Base-by-base conservation (phyloP, 2,797 vertebrate genomes). In the Coilia nasus region DNA sequence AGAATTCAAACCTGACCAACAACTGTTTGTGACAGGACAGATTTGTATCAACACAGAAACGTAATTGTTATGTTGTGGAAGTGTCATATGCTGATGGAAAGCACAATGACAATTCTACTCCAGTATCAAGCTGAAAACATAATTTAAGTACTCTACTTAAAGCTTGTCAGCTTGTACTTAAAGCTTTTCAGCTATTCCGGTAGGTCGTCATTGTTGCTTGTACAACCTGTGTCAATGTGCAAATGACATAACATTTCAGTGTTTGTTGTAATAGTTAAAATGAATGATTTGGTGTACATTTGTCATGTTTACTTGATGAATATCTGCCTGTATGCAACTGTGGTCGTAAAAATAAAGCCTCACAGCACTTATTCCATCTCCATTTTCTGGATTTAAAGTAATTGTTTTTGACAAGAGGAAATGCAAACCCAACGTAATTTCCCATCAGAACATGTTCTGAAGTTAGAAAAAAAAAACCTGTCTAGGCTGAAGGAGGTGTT, bases 341-440 rank as follows among this genome's bases (percentile, higher is more conserved):
- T 91, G 93, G 94, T 94, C 94, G 93, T 93, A 59, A 86, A 93
- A 95, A 95, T 95, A 95, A 93, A 93, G 93, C 82, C 83, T 71
- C 44, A 89, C 28, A 78, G 15, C 23, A 67, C 62, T 67, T 25
- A 23, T 17, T 41, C 19, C 31, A 44, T 44, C 12, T 75, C 4
- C 62, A 64, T 25, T 71, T 3, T 71, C 64, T 71, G 25, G 25
- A 28, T 67, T 67, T 2, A 28, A 14, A 28, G 28, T 2, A 41
- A 41, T 2, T 2, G 5, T 41, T 41, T 41, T 41, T 41, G 35
- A 41, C 35, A n/a, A n/a, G n/a, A n/a, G n/a, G n/a, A n/a, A n/a
- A n/a, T n/a, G n/a, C n/a, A n/a, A n/a, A n/a, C n/a, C n/a, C n/a
- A n/a, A n/a, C n/a, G n/a, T n/a, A n/a, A n/a, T n/a, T n/a, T n/a